phyloP scores from a whole-genome alignment of 2,113 vertebrate genomes.

The Rostratula benghalensis region DNA sequence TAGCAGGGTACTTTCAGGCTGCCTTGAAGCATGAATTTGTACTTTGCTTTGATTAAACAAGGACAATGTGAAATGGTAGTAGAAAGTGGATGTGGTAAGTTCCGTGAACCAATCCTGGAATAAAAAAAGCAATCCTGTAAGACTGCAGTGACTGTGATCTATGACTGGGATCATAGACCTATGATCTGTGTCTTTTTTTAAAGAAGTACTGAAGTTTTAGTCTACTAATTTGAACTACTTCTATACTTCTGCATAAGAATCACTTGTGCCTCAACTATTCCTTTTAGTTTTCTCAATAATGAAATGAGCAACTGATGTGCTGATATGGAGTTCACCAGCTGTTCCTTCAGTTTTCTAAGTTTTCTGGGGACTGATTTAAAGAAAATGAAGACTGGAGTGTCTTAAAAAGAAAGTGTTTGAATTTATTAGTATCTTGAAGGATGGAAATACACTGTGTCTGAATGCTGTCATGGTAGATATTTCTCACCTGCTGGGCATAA shows the following conservation, averaged over 20 bases:
- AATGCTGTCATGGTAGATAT: not conserved
- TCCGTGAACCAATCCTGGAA: not conserved
- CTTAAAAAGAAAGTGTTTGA: not conserved
- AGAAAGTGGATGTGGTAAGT: not conserved
- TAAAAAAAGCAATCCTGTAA: not conserved
- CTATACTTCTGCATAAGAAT: conserved; percentile 28
- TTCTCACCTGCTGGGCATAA: not conserved
- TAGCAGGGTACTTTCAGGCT: not conserved
- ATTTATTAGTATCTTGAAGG: not conserved
- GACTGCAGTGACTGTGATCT: conserved; percentile 8
- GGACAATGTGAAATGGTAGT: not conserved
- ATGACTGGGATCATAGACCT: not conserved
- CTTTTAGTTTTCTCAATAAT: conserved; percentile 1
- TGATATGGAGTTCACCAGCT: not conserved
- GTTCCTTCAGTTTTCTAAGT: not conserved
- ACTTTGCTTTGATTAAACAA: not conserved
- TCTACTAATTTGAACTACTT: not conserved
- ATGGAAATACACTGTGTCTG: not conserved
- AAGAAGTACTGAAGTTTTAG: conserved; percentile 12
- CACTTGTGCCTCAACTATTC: conserved; percentile 53
- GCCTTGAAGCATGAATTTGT: not conserved
- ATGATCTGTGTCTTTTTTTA: not conserved
- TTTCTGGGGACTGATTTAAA: not conserved
- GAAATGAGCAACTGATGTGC: not conserved
- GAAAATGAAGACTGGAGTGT: not conserved